Evolutionary conservation across 2,797 vertebrate species (phyloP).

Genomic region (Periparus ater): DNA sequence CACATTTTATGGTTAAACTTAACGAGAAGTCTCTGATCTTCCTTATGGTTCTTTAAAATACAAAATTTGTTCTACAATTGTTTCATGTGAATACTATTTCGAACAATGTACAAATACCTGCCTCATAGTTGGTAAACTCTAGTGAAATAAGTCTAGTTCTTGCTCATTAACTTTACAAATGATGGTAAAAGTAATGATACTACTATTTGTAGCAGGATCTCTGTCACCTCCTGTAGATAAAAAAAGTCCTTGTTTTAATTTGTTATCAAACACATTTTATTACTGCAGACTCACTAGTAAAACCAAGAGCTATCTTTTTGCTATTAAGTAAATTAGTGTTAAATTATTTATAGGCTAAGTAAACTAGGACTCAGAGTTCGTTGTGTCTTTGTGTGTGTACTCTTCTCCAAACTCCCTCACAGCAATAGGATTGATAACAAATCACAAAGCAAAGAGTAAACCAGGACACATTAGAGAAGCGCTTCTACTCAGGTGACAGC

Average conservation of each 20-base stretch:
- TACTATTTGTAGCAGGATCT: background rate
- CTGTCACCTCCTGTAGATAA: background rate
- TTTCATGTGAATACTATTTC: background rate
- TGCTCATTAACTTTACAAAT: background rate
- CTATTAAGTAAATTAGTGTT: background rate
- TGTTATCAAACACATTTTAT: background rate
- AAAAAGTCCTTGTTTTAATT: background rate
- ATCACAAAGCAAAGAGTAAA: background rate
- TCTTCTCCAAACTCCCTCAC: background rate
- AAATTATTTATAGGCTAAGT: background rate
- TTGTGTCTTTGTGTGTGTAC: background rate
- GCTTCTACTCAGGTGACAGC: fast-evolving
- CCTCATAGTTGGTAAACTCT: background rate
- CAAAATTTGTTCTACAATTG: background rate
- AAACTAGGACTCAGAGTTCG: background rate
- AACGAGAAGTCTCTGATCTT: background rate
- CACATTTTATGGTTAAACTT: background rate
- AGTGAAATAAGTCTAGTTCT: background rate
- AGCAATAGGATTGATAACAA: background rate
- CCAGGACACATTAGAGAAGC: background rate
- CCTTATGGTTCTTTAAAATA: background rate
- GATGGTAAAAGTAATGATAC: background rate
- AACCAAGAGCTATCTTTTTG: background rate
- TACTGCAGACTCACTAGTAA: background rate
- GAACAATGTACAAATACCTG: background rate